These are phyloP conservation scores for Pemphigus obesinymphae DNA, from an alignment of 1,140 invertebrate species.

Conservation along the genomic window DNA sequence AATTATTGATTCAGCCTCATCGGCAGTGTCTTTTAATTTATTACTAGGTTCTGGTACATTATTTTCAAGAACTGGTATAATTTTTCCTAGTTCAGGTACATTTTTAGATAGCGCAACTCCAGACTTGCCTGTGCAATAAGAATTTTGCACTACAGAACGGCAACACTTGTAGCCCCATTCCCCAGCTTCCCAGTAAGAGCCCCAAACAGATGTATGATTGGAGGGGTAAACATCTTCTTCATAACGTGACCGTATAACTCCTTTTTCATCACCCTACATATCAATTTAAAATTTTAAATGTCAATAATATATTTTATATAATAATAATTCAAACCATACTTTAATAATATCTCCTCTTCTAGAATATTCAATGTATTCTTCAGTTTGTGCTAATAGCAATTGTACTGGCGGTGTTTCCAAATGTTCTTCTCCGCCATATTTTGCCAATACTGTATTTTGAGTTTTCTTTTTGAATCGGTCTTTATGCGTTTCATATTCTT, in stretches of 20 bases:
- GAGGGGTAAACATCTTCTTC: conserved; percentile 91
- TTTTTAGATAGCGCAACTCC: conserved; percentile 55
- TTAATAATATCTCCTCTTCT: conserved; percentile 80
- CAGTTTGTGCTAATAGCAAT: conserved; percentile 87
- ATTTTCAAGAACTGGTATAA: conserved; percentile 28
- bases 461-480: conserved; percentile 54
- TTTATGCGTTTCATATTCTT: conserved; percentile 86
- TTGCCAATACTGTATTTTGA: conserved; percentile 72
- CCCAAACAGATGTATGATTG: conserved; percentile 93
- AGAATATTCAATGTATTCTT: conserved; percentile 95
- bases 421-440: conserved; percentile 89
- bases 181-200: conserved; percentile 88
- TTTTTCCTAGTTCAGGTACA: neutral
- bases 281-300: conserved; percentile 36
- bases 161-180: conserved; percentile 97
- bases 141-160: conserved; percentile 86
- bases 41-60: conserved; percentile 55
- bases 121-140: conserved; percentile 79
- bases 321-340: conserved; percentile 43
- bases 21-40: neutral
- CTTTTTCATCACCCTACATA: conserved; percentile 74
- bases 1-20: neutral
- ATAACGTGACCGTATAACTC: conserved; percentile 80
- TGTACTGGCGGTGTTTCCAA: conserved; percentile 78
- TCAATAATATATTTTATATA: neutral